phyloP scores from a whole-genome alignment of 2,113 vertebrate species.

The Myocastor coypus region DNA sequence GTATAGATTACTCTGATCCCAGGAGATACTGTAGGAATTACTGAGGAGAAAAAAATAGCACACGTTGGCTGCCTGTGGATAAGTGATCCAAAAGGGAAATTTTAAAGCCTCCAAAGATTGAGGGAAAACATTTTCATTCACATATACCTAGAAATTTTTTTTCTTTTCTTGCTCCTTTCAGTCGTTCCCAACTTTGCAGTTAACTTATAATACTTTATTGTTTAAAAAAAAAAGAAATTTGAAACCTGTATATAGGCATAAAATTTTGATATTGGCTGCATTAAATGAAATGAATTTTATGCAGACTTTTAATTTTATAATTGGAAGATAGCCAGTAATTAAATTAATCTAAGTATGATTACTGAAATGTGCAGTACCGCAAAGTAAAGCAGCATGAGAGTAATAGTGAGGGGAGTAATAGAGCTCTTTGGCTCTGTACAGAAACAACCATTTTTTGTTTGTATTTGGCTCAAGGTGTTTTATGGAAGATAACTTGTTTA shows the following conservation, averaged over 20 bases:
- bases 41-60: not conserved
- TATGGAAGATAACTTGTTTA: conserved; percentile 38
- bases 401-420: not conserved
- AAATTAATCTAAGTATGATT: conserved; percentile 18
- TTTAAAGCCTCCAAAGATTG: not conserved
- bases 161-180: conserved; percentile 30
- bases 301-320: not conserved
- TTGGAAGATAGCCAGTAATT: not conserved
- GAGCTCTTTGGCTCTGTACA: not conserved
- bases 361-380: not conserved
- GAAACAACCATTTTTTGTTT: not conserved
- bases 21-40: not conserved
- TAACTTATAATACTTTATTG: conserved; percentile 20
- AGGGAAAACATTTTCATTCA: conserved; percentile 44
- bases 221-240: conserved; percentile 52
- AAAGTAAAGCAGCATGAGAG: not conserved
- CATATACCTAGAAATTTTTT: not conserved
- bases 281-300: conserved; percentile 43
- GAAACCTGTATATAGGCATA: not conserved
- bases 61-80: not conserved
- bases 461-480: conserved; percentile 14
- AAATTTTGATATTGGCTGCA: conserved; percentile 1
- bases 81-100: not conserved
- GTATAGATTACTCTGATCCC: conserved; percentile 3
- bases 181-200: conserved; percentile 41